phyloP scores from a whole-genome alignment of 1,140 invertebrate genomes.

The Bombus waltoni region DNA sequence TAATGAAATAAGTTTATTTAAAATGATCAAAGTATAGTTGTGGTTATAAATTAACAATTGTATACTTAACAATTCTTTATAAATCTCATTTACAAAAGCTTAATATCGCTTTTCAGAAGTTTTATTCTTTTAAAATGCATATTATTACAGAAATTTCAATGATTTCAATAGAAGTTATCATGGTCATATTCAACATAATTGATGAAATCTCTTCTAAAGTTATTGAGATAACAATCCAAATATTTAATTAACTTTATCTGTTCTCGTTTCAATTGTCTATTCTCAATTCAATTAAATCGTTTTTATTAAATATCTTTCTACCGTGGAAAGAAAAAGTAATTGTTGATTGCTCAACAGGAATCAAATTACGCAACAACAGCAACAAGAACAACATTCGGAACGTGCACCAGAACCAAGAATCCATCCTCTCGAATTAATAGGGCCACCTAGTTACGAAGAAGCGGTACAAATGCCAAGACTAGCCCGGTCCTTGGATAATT shows the following conservation, averaged over 20 bases:
- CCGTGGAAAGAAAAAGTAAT: not conserved
- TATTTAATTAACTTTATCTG: not conserved
- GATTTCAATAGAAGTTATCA: not conserved
- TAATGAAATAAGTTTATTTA: not conserved
- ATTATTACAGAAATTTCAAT: not conserved
- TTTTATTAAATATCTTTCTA: not conserved
- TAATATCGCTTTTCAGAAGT: not conserved
- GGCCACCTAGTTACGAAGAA: constrained; percentile 88
- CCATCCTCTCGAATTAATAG: constrained; percentile 85
- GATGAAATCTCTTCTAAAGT: not conserved
- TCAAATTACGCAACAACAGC: constrained; percentile 80
- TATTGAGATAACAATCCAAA: not conserved
- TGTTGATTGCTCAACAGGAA: constrained; percentile 58
- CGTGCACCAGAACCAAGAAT: constrained; percentile 83
- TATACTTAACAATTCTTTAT: not conserved
- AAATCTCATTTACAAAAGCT: not conserved
- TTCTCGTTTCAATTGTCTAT: no score
- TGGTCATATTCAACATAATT: not conserved
- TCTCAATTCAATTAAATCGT: not conserved
- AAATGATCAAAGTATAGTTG: not conserved
- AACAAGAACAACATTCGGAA: constrained; percentile 77
- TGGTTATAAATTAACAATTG: not conserved
- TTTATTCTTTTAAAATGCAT: not conserved
- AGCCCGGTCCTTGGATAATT: constrained; percentile 75
- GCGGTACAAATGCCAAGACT: constrained; percentile 87